Evolutionary conservation across 2,797 vertebrate genomes (phyloP).

Genomic region (Pangasius mekongensis): DNA sequence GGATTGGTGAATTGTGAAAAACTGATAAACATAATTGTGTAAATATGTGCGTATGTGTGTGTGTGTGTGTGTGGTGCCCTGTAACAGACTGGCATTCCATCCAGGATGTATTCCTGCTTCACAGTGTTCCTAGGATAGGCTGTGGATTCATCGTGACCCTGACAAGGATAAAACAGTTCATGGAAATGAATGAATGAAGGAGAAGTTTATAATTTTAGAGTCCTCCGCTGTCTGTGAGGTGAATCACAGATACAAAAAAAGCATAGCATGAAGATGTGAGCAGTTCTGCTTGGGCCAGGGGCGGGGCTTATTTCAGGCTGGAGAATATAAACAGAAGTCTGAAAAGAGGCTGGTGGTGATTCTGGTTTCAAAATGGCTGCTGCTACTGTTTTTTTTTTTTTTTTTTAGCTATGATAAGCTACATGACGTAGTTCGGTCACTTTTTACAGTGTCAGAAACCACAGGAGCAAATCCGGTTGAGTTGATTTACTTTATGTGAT

Average conservation of each 20-base stretch:
- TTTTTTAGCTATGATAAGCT: neutral
- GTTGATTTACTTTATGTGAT: neutral
- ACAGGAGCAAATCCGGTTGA: neutral
- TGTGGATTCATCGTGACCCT: neutral
- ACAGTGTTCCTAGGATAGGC: neutral
- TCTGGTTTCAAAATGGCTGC: slow-evolving; percentile 18
- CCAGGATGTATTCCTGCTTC: neutral
- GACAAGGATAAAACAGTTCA: neutral
- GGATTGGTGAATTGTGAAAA: too few relatives aligned
- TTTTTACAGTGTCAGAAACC: neutral
- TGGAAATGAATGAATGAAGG: neutral
- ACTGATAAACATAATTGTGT: neutral
- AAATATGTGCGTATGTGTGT: neutral
- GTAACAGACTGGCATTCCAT: neutral
- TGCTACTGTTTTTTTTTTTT: neutral
- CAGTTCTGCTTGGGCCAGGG: neutral
- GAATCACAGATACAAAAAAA: neutral
- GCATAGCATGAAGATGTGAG: neutral
- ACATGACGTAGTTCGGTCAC: neutral
- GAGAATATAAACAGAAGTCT: neutral
- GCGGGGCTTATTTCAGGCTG: neutral
- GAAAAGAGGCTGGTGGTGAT: neutral
- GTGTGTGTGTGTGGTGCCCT: neutral
- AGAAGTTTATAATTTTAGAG: neutral
- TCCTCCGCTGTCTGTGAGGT: neutral